A percentile compares a stretch with the other conserved stretches of the same genome.
These are phyloP conservation scores for Diorhabda carinulata DNA, from an alignment of 1,140 invertebrate genomes.

Conservation along the genomic window DNA sequence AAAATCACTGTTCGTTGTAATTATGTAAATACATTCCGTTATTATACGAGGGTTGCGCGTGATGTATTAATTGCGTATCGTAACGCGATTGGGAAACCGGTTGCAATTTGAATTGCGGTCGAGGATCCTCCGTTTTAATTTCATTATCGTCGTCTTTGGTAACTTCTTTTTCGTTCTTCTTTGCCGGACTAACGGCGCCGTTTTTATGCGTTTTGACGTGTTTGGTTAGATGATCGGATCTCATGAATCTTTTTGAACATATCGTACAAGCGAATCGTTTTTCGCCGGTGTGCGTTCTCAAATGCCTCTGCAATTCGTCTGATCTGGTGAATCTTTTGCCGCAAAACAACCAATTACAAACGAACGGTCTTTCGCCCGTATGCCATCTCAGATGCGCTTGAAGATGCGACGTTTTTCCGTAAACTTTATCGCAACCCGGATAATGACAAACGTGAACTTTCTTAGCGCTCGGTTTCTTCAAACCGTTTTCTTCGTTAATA, in stretches of 20 bases:
- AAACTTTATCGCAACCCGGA: slow-evolving; percentile 85
- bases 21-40: background rate
- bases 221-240: slow-evolving; percentile 81
- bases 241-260: slow-evolving; percentile 75
- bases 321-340: slow-evolving; percentile 84
- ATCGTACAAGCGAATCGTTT: slow-evolving; percentile 72
- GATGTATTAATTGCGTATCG: background rate
- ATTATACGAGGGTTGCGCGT: background rate
- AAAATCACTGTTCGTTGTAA: slow-evolving; percentile 2
- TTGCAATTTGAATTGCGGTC: slow-evolving; percentile 3
- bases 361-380: slow-evolving; percentile 70
- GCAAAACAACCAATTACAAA: slow-evolving; percentile 78
- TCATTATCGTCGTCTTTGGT: slow-evolving; percentile 1
- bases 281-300: slow-evolving; percentile 77
- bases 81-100: background rate
- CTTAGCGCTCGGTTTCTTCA: slow-evolving; percentile 60
- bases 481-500: slow-evolving; percentile 60
- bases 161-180: slow-evolving; percentile 9
- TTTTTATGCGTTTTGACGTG: slow-evolving; percentile 78
- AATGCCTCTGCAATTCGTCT: slow-evolving; percentile 81
- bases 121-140: background rate
- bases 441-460: slow-evolving; percentile 87
- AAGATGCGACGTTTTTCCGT: slow-evolving; percentile 87
- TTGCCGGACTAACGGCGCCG: slow-evolving; percentile 6
- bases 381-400: slow-evolving; percentile 85